These are phyloP conservation scores for Penaeus indicus DNA, from an alignment of 1,140 invertebrate species.

Conservation along the genomic window DNA sequence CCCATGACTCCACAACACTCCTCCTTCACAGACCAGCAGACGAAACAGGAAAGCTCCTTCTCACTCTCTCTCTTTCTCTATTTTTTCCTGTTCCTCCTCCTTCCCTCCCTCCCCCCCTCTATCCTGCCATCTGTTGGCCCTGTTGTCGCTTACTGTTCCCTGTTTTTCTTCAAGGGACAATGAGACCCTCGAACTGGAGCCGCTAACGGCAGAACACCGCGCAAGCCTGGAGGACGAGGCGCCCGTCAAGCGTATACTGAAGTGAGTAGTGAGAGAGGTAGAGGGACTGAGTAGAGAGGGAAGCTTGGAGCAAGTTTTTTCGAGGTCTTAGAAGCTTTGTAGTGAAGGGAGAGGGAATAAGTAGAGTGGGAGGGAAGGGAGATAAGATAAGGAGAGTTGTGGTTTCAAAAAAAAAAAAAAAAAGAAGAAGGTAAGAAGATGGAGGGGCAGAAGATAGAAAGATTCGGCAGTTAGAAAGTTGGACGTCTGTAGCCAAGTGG, in stretches of 20 bases:
- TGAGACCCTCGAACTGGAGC: conserved; percentile 42
- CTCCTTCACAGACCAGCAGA: not conserved
- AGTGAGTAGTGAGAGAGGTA: conserved; percentile 9
- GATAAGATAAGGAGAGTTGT: too few relatives aligned
- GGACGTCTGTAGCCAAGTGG: too few relatives aligned
- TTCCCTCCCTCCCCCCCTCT: conserved; percentile 23
- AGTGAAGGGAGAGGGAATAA: too few relatives aligned
- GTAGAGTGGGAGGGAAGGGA: too few relatives aligned
- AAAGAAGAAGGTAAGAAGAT: too few relatives aligned
- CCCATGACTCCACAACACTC: not conserved
- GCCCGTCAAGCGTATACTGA: conserved; percentile 39
- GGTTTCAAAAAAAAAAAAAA: too few relatives aligned
- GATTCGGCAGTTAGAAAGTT: too few relatives aligned
- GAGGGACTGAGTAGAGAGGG: too few relatives aligned
- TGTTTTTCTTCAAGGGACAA: conserved; percentile 33
- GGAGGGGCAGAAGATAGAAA: too few relatives aligned
- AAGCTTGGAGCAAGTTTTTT: too few relatives aligned
- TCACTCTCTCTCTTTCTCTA: not conserved
- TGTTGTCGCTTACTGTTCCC: conserved; percentile 25
- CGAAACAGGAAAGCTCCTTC: too few relatives aligned
- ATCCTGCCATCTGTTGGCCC: conserved; percentile 1
- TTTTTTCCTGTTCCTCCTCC: not conserved
- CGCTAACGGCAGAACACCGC: conserved; percentile 10
- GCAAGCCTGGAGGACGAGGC: not conserved
- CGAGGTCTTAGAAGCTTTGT: too few relatives aligned